Percentiles rank a stretch among this genome's conserved stretches.
Conservation (phyloP, 2,797 vertebrate genomes). For the Chanos chanos region DNA sequence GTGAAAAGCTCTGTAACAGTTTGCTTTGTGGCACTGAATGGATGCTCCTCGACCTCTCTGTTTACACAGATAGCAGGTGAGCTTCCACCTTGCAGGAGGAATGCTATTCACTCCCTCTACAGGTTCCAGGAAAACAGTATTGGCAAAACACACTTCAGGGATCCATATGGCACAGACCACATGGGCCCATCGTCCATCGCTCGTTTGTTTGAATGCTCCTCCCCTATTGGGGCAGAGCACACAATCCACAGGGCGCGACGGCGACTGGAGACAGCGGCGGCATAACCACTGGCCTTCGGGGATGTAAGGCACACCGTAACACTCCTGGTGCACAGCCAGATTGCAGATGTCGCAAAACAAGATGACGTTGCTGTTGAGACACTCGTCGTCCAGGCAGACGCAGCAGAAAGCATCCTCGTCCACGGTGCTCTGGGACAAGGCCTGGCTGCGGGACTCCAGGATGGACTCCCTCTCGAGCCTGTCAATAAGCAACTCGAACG, state of each 20-base stretch:
- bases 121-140: conserved; percentile 96
- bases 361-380: conserved; percentile 97
- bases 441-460: conserved; percentile 85
- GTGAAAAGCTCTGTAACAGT: conserved; percentile 97
- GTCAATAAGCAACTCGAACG: conserved; percentile 92
- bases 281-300: conserved; percentile 98
- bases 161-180: conserved; percentile 99
- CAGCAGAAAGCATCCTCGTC: conserved; percentile 97
- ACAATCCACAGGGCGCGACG: conserved; percentile 91
- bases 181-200: conserved; percentile 95
- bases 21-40: conserved; percentile 98
- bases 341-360: conserved; percentile 98
- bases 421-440: conserved; percentile 82
- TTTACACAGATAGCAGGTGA: conserved; percentile 95
- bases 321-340: conserved; percentile 97
- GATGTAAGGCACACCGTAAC: conserved; percentile 97
- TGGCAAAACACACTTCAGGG: conserved; percentile 97
- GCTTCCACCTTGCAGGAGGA: conserved; percentile 93
- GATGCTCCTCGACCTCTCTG: conserved; percentile 93
- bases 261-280: conserved; percentile 95
- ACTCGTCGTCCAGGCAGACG: conserved; percentile 96
- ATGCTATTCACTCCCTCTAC: conserved; percentile 96
- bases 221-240: conserved; percentile 96
- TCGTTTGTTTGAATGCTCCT: conserved; percentile 98
- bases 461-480: conserved; percentile 92